Conservation (phyloP, 2,888 invertebrate genomes). For the Slavum lentiscoides region DNA sequence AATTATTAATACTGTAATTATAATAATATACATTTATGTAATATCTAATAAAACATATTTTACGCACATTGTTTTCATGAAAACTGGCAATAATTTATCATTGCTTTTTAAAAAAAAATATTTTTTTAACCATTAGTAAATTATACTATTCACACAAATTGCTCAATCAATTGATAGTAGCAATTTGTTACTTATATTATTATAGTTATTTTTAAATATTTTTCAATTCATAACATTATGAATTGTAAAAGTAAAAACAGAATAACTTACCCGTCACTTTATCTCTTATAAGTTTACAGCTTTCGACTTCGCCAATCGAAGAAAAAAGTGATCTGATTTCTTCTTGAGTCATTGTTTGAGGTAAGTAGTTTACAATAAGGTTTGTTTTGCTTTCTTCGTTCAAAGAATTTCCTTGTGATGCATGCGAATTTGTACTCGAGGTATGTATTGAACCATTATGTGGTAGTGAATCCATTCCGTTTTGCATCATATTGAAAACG, state of each 20-base stretch:
- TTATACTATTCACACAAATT: background rate
- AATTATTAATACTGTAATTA: too few relatives aligned
- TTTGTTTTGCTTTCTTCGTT: slow-evolving; percentile 96
- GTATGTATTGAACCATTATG: slow-evolving; percentile 71
- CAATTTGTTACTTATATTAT: too few relatives aligned
- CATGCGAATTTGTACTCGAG: slow-evolving; percentile 59
- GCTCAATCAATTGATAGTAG: too few relatives aligned
- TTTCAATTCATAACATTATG: background rate
- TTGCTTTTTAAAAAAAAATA: background rate
- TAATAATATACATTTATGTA: too few relatives aligned
- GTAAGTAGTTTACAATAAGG: slow-evolving; percentile 98
- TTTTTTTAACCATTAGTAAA: background rate
- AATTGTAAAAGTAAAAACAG: too few relatives aligned
- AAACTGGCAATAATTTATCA: too few relatives aligned
- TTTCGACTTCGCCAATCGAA: slow-evolving; percentile 98
- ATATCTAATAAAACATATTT: too few relatives aligned
- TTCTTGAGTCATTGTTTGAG: slow-evolving; percentile 99
- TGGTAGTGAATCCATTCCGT: slow-evolving; percentile 78
- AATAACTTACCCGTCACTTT: slow-evolving; percentile 82
- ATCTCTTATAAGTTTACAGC: slow-evolving; percentile 98
- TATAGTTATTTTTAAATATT: too few relatives aligned
- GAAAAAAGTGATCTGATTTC: slow-evolving; percentile 97
- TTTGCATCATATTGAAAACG: slow-evolving; percentile 72
- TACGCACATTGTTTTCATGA: too few relatives aligned
- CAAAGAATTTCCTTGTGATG: slow-evolving; percentile 60